A percentile compares a stretch with the other conserved stretches of the same genome.
These are phyloP conservation scores for Plebejus anna DNA, from an alignment of 2,888 invertebrate genomes.

Conservation along the genomic window DNA sequence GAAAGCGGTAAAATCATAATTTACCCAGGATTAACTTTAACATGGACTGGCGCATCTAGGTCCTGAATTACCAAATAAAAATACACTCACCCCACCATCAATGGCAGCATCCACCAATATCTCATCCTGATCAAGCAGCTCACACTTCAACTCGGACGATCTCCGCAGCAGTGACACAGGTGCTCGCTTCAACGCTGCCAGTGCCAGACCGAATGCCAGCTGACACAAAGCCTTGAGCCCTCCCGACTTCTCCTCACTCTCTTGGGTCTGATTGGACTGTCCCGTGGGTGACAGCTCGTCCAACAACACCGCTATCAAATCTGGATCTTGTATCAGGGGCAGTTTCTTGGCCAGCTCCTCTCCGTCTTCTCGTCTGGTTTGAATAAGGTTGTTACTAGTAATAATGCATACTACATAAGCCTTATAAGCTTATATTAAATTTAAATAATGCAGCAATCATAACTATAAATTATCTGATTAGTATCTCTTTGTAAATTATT, in stretches of 20 bases:
- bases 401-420: neutral
- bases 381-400: neutral
- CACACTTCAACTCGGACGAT: constrained; percentile 43
- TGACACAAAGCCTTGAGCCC: constrained; percentile 63
- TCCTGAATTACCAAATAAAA: neutral
- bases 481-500: no score
- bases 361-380: constrained; percentile 83
- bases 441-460: no score
- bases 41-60: no score
- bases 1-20: no score
- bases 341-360: constrained; percentile 85
- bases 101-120: constrained; percentile 88
- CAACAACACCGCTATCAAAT: constrained; percentile 74
- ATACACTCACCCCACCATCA: constrained; percentile 75
- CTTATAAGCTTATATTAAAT: neutral
- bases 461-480: no score
- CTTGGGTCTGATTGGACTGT: constrained; percentile 40
- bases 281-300: constrained; percentile 67
- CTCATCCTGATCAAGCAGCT: constrained; percentile 87
- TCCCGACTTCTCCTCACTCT: constrained; percentile 40
- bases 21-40: no score
- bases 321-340: constrained; percentile 82
- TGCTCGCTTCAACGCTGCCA: constrained; percentile 66
- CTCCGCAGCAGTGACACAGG: constrained; percentile 59
- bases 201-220: constrained; percentile 57